phyloP scores from a whole-genome alignment of 2,888 invertebrate species.

The Scaptodrosophila latifasciaeformis region DNA sequence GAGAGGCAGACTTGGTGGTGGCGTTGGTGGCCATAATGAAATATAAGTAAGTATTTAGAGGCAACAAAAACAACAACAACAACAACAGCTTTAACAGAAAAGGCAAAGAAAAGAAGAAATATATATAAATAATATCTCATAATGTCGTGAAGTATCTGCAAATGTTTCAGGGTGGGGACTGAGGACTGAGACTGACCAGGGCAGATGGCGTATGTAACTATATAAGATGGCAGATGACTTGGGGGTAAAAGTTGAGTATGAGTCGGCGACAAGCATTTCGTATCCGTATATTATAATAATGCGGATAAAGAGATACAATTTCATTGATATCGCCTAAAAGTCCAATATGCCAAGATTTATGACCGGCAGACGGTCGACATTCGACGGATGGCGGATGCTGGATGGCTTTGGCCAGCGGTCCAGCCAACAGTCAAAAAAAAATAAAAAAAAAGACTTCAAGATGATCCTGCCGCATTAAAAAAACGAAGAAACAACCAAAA shows the following conservation, averaged over 20 bases:
- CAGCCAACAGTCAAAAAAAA: constrained; percentile 39
- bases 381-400: too few relatives aligned
- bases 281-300: constrained; percentile 73
- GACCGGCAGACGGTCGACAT: constrained; percentile 43
- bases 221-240: constrained; percentile 5
- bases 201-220: background rate
- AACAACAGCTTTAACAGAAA: too few relatives aligned
- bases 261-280: constrained; percentile 36
- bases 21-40: constrained; percentile 51
- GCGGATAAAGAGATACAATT: constrained; percentile 75
- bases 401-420: background rate
- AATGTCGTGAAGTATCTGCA: constrained; percentile 64
- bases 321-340: constrained; percentile 75
- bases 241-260: background rate
- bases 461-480: constrained; percentile 43
- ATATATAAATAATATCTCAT: constrained; percentile 67
- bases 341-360: constrained; percentile 74
- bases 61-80: constrained; percentile 5
- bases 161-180: constrained; percentile 24
- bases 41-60: constrained; percentile 54
- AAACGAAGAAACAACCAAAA: background rate
- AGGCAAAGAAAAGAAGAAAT: constrained; percentile 22
- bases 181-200: background rate
- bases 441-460: too few relatives aligned
- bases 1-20: constrained; percentile 4